Evolutionary conservation across 2,113 vertebrate species (phyloP).

Genomic region (Platanista minor): DNA sequence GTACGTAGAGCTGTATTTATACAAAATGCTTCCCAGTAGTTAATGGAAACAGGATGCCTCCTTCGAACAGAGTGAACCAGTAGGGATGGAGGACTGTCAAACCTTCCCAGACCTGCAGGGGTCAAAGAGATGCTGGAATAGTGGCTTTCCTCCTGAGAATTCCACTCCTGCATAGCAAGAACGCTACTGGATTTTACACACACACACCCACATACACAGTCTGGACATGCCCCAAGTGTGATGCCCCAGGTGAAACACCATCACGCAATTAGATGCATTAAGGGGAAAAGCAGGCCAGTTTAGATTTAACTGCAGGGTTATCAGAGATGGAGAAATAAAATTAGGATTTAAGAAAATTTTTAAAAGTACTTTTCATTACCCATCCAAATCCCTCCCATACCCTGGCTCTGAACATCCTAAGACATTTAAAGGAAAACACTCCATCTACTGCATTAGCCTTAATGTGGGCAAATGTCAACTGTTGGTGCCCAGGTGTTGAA

Average conservation of each 20-base stretch:
- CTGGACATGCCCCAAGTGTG: not conserved
- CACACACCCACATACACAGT: not conserved
- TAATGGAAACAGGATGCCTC: not conserved
- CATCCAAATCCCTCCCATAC: not conserved
- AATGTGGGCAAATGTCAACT: constrained; percentile 25
- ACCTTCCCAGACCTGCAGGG: not conserved
- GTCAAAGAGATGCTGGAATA: not conserved
- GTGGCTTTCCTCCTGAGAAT: not conserved
- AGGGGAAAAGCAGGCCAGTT: not conserved
- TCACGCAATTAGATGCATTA: not conserved
- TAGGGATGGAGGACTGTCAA: not conserved
- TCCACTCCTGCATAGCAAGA: not conserved
- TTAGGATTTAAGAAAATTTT: not conserved
- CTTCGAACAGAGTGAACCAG: not conserved
- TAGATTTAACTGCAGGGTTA: not conserved
- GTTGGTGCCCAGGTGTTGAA: not conserved
- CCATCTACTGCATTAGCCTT: constrained; percentile 18
- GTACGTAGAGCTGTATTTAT: not conserved
- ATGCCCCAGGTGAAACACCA: not conserved
- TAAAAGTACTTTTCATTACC: not conserved
- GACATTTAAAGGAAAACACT: not conserved
- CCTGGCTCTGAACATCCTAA: not conserved
- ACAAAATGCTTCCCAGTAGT: not conserved
- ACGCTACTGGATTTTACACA: not conserved
- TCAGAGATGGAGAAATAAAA: not conserved